Base-by-base conservation (phyloP, 35 echinoderm and acorn worm genomes). In the Strongylocentrotus purpuratus region DNA sequence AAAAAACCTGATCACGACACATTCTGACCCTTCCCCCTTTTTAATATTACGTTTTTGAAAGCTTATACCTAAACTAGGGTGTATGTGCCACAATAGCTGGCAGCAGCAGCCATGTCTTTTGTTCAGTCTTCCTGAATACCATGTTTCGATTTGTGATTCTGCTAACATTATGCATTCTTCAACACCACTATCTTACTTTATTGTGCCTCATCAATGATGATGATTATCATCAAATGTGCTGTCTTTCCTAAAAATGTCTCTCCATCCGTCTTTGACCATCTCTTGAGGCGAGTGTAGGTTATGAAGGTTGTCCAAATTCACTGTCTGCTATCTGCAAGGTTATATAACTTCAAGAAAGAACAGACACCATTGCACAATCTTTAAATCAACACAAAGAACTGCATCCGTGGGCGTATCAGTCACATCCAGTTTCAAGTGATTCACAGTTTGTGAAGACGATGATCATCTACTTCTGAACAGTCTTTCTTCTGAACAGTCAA, bases 361-460 rank as follows among this genome's bases (percentile, higher is more conserved):
- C 65, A 78, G 20, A 78, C 65, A 78, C 65, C 65, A 78, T n/a
- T 78, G 65, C 65, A 78, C 65, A 78, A 78, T 78, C 65, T 78
- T 3, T 78, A 28, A 7, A 78, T n/a, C 0, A 78, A 78, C 65
- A 78, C 65, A 78, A 28, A 78, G 20, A 55, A 55, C 50, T 55
- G 50, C 50, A 55, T 55, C 50, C 50, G 15, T 15, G 15, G 15
- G 50, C 50, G 10, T 8, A n/a, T n/a, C 65, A 28, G 65, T 4
- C 28, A 78, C 20, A 22, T 78, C 28, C 65, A 28, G 65, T 18
- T 28, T 5, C 20, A 59, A 28, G 65, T 78, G 65, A 0, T 78
- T 18, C 65, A 78, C 28, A 78, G 20, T 31, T 4, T n/a, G 20
- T n/a, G 65, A 78, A 2, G 65, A 78, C 0, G 20, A 78, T 78